A percentile compares a stretch with the other conserved stretches of the same genome.
Evolutionary conservation across 2,113 vertebrate species (phyloP).

Genomic region (Vidua macroura): DNA sequence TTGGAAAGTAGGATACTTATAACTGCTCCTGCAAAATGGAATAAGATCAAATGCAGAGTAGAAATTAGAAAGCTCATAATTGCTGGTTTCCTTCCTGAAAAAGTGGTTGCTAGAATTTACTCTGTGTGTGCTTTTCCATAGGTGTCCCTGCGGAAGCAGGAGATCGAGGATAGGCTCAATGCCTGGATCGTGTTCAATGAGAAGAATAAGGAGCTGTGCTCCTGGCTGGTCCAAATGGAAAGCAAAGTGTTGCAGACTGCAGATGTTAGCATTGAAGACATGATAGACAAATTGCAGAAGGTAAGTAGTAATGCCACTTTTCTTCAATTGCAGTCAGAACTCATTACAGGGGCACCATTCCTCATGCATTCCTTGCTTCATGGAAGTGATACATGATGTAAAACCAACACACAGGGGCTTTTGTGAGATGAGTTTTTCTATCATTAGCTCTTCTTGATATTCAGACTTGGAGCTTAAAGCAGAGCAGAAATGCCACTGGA

Average conservation of each 20-base stretch:
- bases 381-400: accelerated
- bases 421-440: neutral
- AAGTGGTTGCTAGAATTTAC: neutral
- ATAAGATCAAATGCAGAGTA: neutral
- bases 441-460: neutral
- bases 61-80: neutral
- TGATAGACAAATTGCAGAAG: conserved; percentile 96
- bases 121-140: conserved; percentile 38
- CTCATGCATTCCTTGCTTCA: neutral
- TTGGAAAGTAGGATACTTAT: neutral
- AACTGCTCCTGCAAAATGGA: neutral
- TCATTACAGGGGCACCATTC: neutral
- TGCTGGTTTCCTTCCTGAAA: neutral
- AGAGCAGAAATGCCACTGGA: neutral
- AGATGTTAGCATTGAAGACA: conserved; percentile 91
- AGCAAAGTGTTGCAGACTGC: conserved; percentile 85
- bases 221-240: conserved; percentile 94
- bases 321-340: neutral
- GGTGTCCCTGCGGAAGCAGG: conserved; percentile 87
- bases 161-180: conserved; percentile 88
- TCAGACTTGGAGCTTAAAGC: neutral
- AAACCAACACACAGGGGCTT: neutral
- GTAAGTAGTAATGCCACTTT: conserved; percentile 59
- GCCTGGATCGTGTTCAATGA: conserved; percentile 92
- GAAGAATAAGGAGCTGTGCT: conserved; percentile 90